Conservation (phyloP, 1,140 invertebrate genomes). For the Diorhabda carinulata region DNA sequence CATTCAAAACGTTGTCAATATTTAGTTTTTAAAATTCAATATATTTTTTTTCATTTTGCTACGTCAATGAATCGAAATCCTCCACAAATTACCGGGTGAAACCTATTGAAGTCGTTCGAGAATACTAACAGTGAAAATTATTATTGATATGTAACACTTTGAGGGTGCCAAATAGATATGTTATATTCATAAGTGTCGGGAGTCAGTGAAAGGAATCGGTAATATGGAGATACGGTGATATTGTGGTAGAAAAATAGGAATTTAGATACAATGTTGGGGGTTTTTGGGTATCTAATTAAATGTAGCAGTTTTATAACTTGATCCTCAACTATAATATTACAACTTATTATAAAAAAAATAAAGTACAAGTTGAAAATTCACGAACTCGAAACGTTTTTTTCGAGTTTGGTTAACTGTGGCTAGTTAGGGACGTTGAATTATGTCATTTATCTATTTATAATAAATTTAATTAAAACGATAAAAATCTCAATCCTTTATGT, state of each 20-base stretch:
- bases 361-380: too few relatives aligned
- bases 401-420: too few relatives aligned
- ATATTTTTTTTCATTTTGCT: background rate
- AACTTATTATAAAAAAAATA: background rate
- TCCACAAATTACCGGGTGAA: conserved; percentile 36
- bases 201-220: background rate
- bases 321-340: background rate
- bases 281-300: background rate
- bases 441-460: too few relatives aligned
- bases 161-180: conserved; percentile 48
- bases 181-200: conserved; percentile 47
- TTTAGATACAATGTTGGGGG: background rate
- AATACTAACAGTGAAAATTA: conserved; percentile 42
- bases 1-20: background rate
- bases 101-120: conserved; percentile 39
- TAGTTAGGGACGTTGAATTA: too few relatives aligned
- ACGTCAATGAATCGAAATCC: conserved; percentile 19
- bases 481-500: background rate
- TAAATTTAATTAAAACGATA: too few relatives aligned
- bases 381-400: too few relatives aligned
- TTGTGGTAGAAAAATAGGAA: background rate
- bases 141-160: conserved; percentile 49
- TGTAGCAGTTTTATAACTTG: background rate
- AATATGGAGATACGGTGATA: background rate
- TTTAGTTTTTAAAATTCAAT: background rate